Percentiles rank a stretch among this genome's conserved stretches.
phyloP scores from a whole-genome alignment of 2,113 vertebrate species.

The Hydrochoerus hydrochaeris region DNA sequence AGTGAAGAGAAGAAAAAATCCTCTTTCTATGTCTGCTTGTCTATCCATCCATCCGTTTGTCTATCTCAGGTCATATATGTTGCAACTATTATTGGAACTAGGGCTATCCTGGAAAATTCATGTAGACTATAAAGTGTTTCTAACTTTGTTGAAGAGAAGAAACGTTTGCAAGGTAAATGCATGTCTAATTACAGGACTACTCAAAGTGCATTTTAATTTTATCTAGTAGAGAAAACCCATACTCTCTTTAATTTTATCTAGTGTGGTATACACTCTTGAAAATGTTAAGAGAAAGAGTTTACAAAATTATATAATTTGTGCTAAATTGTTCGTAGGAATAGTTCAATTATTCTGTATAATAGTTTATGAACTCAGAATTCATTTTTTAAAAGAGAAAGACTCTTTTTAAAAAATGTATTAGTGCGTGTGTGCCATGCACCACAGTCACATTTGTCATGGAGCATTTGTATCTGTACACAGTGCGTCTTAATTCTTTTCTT shows the following conservation, averaged over 20 bases:
- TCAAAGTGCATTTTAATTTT: slow-evolving; percentile 34
- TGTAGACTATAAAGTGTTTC: not conserved
- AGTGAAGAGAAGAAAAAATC: not conserved
- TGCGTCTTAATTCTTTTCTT: no score
- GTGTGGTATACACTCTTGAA: not conserved
- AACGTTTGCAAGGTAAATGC: not conserved
- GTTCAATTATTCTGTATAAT: not conserved
- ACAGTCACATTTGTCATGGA: not conserved
- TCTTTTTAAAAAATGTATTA: not conserved
- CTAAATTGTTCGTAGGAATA: not conserved
- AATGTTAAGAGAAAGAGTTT: not conserved
- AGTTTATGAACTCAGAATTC: not conserved
- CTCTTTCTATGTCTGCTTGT: not conserved
- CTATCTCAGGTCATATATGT: not conserved
- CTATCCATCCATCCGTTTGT: no score
- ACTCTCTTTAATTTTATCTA: not conserved
- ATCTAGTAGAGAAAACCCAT: not conserved
- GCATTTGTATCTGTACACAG: no score
- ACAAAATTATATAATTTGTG: not conserved
- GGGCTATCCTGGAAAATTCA: not conserved
- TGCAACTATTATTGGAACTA: not conserved
- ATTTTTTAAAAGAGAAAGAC: not conserved
- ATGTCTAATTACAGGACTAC: not conserved
- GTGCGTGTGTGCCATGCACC: not conserved
- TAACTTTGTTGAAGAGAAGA: not conserved